Base-by-base conservation (phyloP, 1,140 invertebrate species). In the Leptopilina clavipes region DNA sequence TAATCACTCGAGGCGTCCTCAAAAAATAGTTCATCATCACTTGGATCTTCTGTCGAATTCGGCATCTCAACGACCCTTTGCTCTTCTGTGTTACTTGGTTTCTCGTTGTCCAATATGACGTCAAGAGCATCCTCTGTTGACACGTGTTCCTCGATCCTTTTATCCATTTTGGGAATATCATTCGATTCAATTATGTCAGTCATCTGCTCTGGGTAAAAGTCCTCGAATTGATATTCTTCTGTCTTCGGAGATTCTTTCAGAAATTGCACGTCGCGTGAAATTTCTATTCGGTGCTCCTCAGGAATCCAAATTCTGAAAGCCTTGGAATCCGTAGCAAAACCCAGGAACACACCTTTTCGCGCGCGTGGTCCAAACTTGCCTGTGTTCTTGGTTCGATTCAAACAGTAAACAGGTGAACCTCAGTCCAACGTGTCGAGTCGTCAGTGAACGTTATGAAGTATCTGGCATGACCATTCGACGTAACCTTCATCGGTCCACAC, bases 241-340 rank as follows among this genome's bases (percentile, higher is more conserved):
- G 14, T 17, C n/a, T 17, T 52, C 14, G 2, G 12, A 17, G n/a
- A 40, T 14, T 45, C 31, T 8, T 75, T 73, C 71, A 76, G 22
- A 71, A 87, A 87, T 70, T 81, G 59, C 9, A 83, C 76, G 65
- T 83, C 78, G 3, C 72, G 73, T 22, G 78, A 76, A 40, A 79
- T 45, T n/a, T 72, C 72, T 14, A 83, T 73, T 11, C 72, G 54
- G 11, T 78, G 65, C 52, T 76, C 71, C 14, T 80, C 74, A 31
- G 76, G 76, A 12, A 52, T 52, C 48, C 48, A 52, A 17, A 52
- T 7, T 17, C 48, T 52, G n/a, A 17, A 52, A 0, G 14, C 48
- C 48, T 52, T 52, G 7, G 48, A 52, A 17, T 52, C 48, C 48
- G 54, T 18, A 45, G 56, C 74, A 44, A 75, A 59, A 12, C 83